These are phyloP conservation scores for Elymnias hypermnestra DNA, from an alignment of 1,140 invertebrate species.

Conservation along the genomic window DNA sequence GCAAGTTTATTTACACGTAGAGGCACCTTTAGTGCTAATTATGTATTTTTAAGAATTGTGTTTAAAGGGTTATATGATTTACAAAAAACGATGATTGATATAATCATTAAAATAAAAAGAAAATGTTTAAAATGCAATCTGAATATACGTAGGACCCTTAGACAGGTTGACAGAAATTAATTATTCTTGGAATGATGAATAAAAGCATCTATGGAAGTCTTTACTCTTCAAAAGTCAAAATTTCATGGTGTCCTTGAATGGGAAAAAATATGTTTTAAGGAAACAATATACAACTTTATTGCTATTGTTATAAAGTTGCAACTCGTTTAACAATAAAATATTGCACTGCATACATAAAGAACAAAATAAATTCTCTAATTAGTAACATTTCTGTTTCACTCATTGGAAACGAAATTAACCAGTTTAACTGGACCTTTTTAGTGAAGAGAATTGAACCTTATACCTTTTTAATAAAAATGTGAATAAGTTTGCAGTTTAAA, in stretches of 20 bases:
- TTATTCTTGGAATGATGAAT: not conserved
- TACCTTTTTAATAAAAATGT: not conserved
- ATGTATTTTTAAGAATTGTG: too few relatives aligned
- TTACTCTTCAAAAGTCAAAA: conserved; percentile 12
- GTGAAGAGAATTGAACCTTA: conserved; percentile 3
- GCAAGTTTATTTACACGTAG: too few relatives aligned
- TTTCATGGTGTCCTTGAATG: conserved; percentile 16
- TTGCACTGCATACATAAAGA: too few relatives aligned
- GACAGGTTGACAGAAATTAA: too few relatives aligned
- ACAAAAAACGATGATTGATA: too few relatives aligned
- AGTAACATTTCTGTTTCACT: conserved; percentile 33
- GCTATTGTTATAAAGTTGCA: not conserved
- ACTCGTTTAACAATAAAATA: conserved; percentile 1
- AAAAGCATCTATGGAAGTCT: not conserved
- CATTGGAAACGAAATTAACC: conserved; percentile 11
- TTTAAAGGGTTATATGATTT: too few relatives aligned
- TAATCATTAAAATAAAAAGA: too few relatives aligned
- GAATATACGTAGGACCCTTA: too few relatives aligned
- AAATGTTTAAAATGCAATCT: too few relatives aligned
- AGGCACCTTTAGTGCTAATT: too few relatives aligned
- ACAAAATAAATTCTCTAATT: conserved; percentile 24
- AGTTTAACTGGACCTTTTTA: conserved; percentile 11
- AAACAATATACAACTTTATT: not conserved
- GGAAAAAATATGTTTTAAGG: not conserved
- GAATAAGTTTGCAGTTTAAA: not conserved